phyloP scores from a whole-genome alignment of 1,140 invertebrate genomes.

The Procambarus virginalis region DNA sequence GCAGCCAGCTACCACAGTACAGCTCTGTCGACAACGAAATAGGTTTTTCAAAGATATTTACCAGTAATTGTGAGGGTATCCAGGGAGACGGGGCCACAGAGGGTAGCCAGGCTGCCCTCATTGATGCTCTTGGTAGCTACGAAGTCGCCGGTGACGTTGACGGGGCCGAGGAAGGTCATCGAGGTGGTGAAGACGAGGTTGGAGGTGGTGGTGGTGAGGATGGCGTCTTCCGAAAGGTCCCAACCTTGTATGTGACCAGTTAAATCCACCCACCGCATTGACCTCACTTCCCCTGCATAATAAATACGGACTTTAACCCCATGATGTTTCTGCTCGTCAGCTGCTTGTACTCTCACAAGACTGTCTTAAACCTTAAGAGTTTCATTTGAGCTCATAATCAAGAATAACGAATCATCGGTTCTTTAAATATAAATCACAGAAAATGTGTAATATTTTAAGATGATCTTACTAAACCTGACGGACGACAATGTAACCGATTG shows the following conservation, averaged over 20 bases:
- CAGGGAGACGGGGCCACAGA: background rate
- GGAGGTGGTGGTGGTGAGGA: background rate
- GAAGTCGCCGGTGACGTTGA: background rate
- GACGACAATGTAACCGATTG: background rate
- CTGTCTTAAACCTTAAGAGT: too few relatives aligned
- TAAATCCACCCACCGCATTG: background rate
- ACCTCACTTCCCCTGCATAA: background rate
- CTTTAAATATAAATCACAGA: too few relatives aligned
- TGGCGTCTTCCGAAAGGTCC: conserved; percentile 1
- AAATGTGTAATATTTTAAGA: too few relatives aligned
- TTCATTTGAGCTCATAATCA: too few relatives aligned
- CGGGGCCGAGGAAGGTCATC: conserved; percentile 12
- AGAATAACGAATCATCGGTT: too few relatives aligned
- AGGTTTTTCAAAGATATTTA: background rate
- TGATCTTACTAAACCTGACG: background rate
- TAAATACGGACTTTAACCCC: too few relatives aligned
- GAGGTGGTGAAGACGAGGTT: conserved; percentile 3
- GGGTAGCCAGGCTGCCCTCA: background rate
- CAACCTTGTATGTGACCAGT: conserved; percentile 5
- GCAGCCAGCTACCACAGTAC: too few relatives aligned
- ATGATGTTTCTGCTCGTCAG: too few relatives aligned
- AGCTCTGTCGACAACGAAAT: too few relatives aligned
- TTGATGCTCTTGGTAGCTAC: background rate
- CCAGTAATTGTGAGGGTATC: background rate
- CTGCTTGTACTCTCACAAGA: too few relatives aligned